These are phyloP conservation scores for Toxonevra muliebris DNA, from an alignment of 2,888 invertebrate genomes.

Conservation along the genomic window DNA sequence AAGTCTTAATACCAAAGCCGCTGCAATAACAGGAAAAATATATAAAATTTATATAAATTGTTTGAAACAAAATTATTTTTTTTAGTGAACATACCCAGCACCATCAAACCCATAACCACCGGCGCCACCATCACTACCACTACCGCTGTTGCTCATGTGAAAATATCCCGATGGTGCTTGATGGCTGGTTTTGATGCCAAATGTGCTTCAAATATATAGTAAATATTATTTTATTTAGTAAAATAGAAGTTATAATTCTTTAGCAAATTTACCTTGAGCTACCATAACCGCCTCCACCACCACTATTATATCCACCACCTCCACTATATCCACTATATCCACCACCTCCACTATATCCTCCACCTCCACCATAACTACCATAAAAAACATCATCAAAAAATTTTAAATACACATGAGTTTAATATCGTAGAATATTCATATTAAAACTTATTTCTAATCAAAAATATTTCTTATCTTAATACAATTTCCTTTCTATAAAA, in stretches of 20 bases:
- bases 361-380: slow-evolving; percentile 8
- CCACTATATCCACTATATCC: slow-evolving; percentile 30
- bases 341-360: slow-evolving; percentile 27
- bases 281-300: slow-evolving; percentile 5
- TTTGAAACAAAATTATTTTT: not conserved
- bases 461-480: not conserved
- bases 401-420: not conserved
- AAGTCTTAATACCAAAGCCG: not conserved
- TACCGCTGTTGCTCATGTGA: not conserved
- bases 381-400: not conserved
- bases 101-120: slow-evolving; percentile 5
- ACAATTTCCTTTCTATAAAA: not conserved
- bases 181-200: slow-evolving; percentile 6
- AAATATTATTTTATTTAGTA: not conserved
- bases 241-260: not conserved
- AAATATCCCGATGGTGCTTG: not conserved
- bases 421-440: not conserved
- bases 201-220: not conserved
- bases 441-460: not conserved
- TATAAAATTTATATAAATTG: not conserved
- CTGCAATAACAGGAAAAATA: not conserved
- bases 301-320: slow-evolving; percentile 22
- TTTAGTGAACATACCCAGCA: not conserved
- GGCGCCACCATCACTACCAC: slow-evolving; percentile 31
- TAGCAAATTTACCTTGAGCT: not conserved